Percentiles rank a stretch among this genome's conserved stretches.
phyloP scores from a whole-genome alignment of 64 coral and sea anemone species.

The Anthopleura sola region DNA sequence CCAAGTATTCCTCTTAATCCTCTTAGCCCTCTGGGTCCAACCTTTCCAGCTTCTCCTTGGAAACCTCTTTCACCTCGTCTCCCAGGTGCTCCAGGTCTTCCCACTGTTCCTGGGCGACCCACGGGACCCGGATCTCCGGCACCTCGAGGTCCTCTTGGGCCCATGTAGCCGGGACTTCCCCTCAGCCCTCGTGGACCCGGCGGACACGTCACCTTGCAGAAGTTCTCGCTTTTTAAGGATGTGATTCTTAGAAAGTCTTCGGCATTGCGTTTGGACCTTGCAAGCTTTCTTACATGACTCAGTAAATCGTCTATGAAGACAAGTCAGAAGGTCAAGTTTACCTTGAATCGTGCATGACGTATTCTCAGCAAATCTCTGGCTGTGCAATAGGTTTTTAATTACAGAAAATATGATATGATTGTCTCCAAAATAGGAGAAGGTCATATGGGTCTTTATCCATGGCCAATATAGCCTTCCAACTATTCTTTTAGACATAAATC shows the following conservation, averaged over 20 bases:
- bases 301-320: slow-evolving; percentile 26
- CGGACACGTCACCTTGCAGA: slow-evolving; percentile 7
- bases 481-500: too few species aligned
- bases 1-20: slow-evolving; percentile 18
- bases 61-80: slow-evolving; percentile 1
- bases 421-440: too few species aligned
- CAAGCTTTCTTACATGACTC: slow-evolving; percentile 14
- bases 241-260: slow-evolving; percentile 8
- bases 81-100: background rate
- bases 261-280: background rate
- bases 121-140: background rate
- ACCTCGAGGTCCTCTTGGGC: slow-evolving; percentile 17
- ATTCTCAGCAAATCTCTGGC: too few species aligned
- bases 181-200: background rate
- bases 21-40: background rate
- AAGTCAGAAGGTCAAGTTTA: background rate
- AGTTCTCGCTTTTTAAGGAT: slow-evolving; percentile 7
- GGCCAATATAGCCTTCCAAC: too few species aligned
- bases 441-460: too few species aligned
- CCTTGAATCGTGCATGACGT: too few species aligned
- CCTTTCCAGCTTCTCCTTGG: slow-evolving; percentile 20
- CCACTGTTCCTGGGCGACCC: slow-evolving; percentile 12
- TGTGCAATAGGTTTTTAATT: too few species aligned
- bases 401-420: too few species aligned
- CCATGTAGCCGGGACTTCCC: slow-evolving; percentile 4